These are phyloP conservation scores for Sebastes taczanowskii DNA, from an alignment of 2,797 vertebrate species.

Conservation along the genomic window DNA sequence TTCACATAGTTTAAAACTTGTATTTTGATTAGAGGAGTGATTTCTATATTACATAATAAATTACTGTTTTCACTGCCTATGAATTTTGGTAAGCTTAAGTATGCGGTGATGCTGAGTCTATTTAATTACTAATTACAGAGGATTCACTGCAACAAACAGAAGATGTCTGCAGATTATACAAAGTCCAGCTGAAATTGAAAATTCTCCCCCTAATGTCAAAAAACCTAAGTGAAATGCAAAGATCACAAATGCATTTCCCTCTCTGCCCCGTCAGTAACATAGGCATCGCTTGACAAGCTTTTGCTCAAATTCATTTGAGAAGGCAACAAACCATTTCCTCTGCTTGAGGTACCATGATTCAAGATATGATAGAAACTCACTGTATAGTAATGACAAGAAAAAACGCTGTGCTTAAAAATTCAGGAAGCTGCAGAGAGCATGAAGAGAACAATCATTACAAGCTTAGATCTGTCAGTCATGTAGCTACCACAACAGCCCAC, in stretches of 20 bases:
- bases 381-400: neutral
- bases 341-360: neutral
- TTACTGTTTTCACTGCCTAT: neutral
- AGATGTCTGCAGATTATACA: neutral
- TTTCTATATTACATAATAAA: neutral
- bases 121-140: neutral
- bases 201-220: neutral
- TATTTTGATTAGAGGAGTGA: neutral
- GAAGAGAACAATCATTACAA: neutral
- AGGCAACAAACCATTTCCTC: neutral
- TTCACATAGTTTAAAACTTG: neutral
- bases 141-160: neutral
- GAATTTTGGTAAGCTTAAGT: neutral
- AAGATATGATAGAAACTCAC: neutral
- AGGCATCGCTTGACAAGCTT: neutral
- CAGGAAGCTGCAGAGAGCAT: neutral
- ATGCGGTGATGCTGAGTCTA: neutral
- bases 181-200: neutral
- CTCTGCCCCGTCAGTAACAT: neutral
- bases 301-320: conserved; percentile 13
- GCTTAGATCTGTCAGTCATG: neutral
- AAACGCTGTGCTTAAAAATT: neutral
- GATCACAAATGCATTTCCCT: neutral
- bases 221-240: neutral
- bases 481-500: neutral